A percentile compares a stretch with the other conserved stretches of the same genome.
Conservation (phyloP, 2,797 vertebrate species). For the Limosa lapponica region DNA sequence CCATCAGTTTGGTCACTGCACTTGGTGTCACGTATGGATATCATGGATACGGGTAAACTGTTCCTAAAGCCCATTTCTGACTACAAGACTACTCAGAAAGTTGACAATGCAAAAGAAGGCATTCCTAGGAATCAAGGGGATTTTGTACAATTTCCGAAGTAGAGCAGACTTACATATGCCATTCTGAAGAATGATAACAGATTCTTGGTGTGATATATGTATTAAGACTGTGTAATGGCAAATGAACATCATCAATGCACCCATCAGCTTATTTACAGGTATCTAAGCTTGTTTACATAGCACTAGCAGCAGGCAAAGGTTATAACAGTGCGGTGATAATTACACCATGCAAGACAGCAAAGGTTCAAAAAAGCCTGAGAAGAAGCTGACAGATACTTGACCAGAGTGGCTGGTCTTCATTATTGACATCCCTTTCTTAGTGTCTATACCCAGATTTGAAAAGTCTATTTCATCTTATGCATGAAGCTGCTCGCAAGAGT, state of each 20-base stretch:
- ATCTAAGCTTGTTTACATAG: background rate
- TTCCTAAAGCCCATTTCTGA: background rate
- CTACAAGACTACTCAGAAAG: background rate
- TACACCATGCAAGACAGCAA: background rate
- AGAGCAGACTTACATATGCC: background rate
- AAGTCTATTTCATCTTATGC: background rate
- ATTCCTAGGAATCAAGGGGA: rapidly evolving
- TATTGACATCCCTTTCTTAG: background rate
- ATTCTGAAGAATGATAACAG: background rate
- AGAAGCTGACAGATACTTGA: background rate
- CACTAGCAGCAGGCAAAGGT: background rate
- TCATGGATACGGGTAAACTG: background rate
- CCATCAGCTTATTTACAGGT: background rate
- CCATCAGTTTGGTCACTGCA: background rate
- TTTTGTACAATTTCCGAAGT: background rate
- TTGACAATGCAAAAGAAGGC: background rate
- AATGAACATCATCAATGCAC: background rate
- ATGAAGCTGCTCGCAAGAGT: background rate
- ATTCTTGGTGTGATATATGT: background rate
- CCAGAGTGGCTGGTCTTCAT: background rate
- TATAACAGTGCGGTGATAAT: background rate
- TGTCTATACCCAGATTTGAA: background rate
- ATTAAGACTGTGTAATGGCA: background rate
- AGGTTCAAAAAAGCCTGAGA: background rate
- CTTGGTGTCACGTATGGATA: background rate